Evolutionary conservation across 2,888 invertebrate genomes (phyloP).

Genomic region (Diadegma fenestrale): DNA sequence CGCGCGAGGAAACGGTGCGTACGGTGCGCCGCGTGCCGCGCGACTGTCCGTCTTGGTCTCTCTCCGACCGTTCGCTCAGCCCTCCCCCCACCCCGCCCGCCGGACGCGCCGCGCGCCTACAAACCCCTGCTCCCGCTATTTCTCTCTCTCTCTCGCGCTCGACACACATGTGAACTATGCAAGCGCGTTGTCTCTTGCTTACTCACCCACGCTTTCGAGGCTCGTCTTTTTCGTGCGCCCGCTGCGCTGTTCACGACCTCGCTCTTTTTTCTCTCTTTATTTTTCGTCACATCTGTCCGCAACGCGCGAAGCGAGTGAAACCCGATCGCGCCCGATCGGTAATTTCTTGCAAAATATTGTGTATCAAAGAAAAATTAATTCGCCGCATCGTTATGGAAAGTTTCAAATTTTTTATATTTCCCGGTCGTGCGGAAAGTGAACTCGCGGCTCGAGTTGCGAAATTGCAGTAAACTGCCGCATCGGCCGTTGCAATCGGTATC

Average conservation of each 20-base stretch:
- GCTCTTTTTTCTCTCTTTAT: constrained; percentile 34
- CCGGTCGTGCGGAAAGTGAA: neutral
- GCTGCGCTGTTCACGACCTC: constrained; percentile 28
- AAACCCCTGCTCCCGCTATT: too few relatives aligned
- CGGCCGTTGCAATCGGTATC: constrained; percentile 16
- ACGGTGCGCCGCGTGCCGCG: constrained; percentile 83
- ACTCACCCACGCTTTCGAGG: constrained; percentile 60
- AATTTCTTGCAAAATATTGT: neutral
- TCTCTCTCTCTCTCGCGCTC: constrained; percentile 56
- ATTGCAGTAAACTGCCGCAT: constrained; percentile 4
- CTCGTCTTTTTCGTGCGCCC: constrained; percentile 1
- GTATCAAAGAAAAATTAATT: too few relatives aligned
- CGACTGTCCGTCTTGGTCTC: constrained; percentile 78
- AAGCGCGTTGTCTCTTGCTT: neutral
- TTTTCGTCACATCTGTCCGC: constrained; percentile 13
- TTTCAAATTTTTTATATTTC: neutral
- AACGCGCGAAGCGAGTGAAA: neutral
- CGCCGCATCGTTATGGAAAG: neutral
- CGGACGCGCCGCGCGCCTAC: constrained; percentile 27
- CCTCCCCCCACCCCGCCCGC: constrained; percentile 28
- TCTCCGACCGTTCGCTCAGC: constrained; percentile 71
- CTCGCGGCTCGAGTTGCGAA: neutral
- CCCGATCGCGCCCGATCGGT: neutral
- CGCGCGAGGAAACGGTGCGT: constrained; percentile 75
- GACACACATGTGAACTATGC: constrained; percentile 48